These are phyloP conservation scores for Pimpla rufipes DNA, from an alignment of 2,888 invertebrate genomes.

Conservation along the genomic window DNA sequence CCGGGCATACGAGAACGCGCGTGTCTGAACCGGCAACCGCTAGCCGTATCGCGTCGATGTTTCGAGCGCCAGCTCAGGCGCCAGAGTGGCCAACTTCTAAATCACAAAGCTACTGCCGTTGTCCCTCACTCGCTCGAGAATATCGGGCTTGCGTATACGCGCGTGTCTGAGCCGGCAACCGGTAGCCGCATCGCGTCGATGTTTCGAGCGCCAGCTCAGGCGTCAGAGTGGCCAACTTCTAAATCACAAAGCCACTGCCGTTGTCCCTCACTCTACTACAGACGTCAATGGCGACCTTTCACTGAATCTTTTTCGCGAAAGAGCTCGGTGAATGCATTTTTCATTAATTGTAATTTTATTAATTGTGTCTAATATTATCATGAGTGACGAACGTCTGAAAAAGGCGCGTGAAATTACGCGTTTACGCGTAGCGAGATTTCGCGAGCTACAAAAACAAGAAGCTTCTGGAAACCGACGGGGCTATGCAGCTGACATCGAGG, in stretches of 20 bases:
- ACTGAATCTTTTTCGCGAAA: background rate
- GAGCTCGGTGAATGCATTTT: background rate
- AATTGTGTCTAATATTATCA: background rate
- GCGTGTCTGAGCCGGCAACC: background rate
- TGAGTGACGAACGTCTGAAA: background rate
- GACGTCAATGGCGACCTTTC: background rate
- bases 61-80: background rate
- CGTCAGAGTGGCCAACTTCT: background rate
- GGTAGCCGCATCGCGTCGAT: background rate
- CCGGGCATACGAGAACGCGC: background rate
- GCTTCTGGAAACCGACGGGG: background rate
- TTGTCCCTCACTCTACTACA: background rate
- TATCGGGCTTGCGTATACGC: too few relatives aligned
- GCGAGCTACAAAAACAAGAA: constrained; percentile 2
- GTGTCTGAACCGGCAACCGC: background rate
- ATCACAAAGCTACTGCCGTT: background rate
- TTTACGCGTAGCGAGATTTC: constrained; percentile 19
- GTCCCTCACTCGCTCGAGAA: too few relatives aligned
- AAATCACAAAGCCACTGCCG: background rate
- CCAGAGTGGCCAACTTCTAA: background rate
- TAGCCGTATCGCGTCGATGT: background rate
- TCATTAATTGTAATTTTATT: background rate
- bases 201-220: background rate
- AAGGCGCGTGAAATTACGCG: constrained; percentile 24
- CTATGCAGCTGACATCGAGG: background rate